Percentiles rank a stretch among this genome's conserved stretches.
These are phyloP conservation scores for Mustelus asterias DNA, from an alignment of 2,113 vertebrate genomes.

Conservation along the genomic window DNA sequence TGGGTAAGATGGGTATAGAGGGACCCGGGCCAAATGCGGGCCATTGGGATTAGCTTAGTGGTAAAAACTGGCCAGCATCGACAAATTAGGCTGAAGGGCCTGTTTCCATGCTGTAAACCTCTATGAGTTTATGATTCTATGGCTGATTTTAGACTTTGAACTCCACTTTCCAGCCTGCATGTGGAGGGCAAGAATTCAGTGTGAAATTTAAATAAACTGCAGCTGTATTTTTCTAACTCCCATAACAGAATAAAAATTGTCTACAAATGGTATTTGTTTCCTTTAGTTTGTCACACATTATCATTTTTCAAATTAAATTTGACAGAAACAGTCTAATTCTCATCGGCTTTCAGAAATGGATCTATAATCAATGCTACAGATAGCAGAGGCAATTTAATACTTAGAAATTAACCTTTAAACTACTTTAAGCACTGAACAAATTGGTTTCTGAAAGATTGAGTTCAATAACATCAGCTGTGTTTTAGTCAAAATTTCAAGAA, in stretches of 20 bases:
- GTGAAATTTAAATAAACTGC: neutral
- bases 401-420: neutral
- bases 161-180: neutral
- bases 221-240: neutral
- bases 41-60: too few species aligned
- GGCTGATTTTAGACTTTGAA: neutral
- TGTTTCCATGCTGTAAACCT: too few species aligned
- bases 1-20: too few species aligned
- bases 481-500: neutral
- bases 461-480: neutral
- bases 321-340: neutral
- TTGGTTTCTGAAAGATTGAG: neutral
- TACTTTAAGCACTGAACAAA: neutral
- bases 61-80: too few species aligned
- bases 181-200: neutral
- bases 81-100: too few species aligned
- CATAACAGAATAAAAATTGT: neutral
- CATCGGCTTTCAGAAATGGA: neutral
- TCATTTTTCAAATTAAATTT: conserved; percentile 9
- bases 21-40: too few species aligned
- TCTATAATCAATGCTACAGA: neutral
- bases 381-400: neutral
- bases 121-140: too few species aligned
- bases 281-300: neutral
- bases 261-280: neutral